Conservation (phyloP, 2,888 invertebrate genomes). For the Nebria salina region DNA sequence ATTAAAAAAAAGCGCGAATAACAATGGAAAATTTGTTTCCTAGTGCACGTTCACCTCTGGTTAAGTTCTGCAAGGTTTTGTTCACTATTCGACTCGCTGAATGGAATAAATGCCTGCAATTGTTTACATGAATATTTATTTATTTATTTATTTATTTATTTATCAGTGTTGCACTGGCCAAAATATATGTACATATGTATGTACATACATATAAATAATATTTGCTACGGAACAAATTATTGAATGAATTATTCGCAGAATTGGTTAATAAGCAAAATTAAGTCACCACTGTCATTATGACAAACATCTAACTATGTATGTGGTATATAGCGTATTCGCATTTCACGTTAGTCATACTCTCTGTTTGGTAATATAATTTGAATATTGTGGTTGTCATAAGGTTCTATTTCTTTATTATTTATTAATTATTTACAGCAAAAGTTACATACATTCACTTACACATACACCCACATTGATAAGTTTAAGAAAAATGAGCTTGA, state of each 20-base stretch:
- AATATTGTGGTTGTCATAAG: no score
- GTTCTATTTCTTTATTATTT: no score
- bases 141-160: not conserved
- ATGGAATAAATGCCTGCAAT: slow-evolving; percentile 26
- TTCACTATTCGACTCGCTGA: slow-evolving; percentile 17
- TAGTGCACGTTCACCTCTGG: not conserved
- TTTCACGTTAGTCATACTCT: no score
- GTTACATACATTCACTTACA: no score
- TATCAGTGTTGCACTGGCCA: slow-evolving; percentile 6
- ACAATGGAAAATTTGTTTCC: not conserved
- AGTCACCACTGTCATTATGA: not conserved
- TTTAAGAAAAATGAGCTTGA: no score
- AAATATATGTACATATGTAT: not conserved
- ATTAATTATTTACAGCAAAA: no score
- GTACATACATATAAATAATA: not conserved
- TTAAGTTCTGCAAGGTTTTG: slow-evolving; percentile 22
- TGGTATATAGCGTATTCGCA: no score
- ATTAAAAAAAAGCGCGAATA: no score
- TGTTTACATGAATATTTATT: slow-evolving; percentile 14
- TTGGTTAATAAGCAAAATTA: not conserved
- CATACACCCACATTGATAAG: no score
- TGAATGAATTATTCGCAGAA: slow-evolving; percentile 12
- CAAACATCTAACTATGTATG: not conserved
- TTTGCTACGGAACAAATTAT: not conserved
- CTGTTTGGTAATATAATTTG: no score